Conservation (phyloP, 2,113 vertebrate genomes). For the Macquaria ambigua region DNA sequence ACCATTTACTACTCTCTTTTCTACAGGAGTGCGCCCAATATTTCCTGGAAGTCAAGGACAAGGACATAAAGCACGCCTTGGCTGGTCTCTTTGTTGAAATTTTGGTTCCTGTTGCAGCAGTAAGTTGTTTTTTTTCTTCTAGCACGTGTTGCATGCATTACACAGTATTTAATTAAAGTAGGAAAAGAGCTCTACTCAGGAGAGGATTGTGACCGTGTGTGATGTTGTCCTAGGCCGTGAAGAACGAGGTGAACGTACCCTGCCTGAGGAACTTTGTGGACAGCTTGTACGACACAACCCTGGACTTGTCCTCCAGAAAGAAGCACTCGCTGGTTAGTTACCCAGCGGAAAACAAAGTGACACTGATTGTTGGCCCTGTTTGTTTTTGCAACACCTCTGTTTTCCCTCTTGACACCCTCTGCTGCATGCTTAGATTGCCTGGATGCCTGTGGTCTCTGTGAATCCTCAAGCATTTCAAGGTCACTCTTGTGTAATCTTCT, state of each 20-base stretch:
- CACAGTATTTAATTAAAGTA: background rate
- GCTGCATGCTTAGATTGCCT: conserved; percentile 32
- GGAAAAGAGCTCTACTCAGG: background rate
- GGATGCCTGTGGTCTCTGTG: conserved; percentile 50
- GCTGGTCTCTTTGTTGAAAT: conserved; percentile 98
- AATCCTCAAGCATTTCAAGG: conserved; percentile 58
- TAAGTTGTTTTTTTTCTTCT: conserved; percentile 82
- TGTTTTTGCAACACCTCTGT: conserved; percentile 13
- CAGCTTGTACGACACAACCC: conserved; percentile 96
- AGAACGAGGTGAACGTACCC: conserved; percentile 99
- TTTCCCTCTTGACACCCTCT: conserved; percentile 26
- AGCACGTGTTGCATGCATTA: background rate
- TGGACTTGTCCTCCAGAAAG: conserved; percentile 97
- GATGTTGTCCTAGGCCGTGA: conserved; percentile 88
- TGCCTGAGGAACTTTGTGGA: conserved; percentile 99
- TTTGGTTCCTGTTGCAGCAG: conserved; percentile 96
- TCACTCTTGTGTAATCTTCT: conserved; percentile 33
- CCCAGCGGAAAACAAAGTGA: conserved; percentile 15
- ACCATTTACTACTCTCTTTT: conserved; percentile 34
- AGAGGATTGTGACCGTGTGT: conserved; percentile 3
- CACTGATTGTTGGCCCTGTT: conserved; percentile 29
- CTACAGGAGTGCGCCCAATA: conserved; percentile 92
- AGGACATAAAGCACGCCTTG: conserved; percentile 97
- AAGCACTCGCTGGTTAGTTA: conserved; percentile 97
- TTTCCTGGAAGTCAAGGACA: conserved; percentile 99